phyloP scores from a whole-genome alignment of 2,113 vertebrate species.

The Pollachius pollachius region DNA sequence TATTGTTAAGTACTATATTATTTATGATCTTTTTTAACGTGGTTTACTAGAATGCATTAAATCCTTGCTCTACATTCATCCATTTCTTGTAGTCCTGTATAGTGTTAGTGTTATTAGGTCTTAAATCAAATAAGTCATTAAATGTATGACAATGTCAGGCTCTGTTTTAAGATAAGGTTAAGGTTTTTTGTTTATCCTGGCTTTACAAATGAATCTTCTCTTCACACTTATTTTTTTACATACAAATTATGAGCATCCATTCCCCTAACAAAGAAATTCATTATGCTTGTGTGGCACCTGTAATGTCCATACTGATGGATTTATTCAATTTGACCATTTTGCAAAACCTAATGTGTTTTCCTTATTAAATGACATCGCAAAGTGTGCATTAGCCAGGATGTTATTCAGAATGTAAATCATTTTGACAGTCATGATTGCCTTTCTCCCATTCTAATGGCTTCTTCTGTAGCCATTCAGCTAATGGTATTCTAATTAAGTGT shows the following conservation, averaged over 20 bases:
- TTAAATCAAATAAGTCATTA: too few species aligned
- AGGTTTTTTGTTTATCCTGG: too few species aligned
- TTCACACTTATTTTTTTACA: too few species aligned
- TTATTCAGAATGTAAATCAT: conserved; percentile 25
- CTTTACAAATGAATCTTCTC: too few species aligned
- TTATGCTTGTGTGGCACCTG: background rate
- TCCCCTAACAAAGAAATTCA: background rate
- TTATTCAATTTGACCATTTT: background rate
- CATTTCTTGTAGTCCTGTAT: too few species aligned
- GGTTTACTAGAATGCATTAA: background rate
- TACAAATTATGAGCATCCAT: background rate
- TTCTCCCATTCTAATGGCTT: conserved; percentile 29
- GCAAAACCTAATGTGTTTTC: too few species aligned
- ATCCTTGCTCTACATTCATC: too few species aligned
- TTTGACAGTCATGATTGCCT: conserved; percentile 25
- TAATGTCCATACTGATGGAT: too few species aligned
- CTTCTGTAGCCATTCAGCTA: conserved; percentile 23
- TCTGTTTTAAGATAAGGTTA: too few species aligned
- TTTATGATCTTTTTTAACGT: background rate
- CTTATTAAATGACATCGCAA: background rate
- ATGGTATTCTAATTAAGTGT: conserved; percentile 46
- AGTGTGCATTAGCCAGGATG: conserved; percentile 17
- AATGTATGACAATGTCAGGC: too few species aligned
- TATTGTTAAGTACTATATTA: too few species aligned
- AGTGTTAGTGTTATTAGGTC: too few species aligned